These are phyloP conservation scores for Crotalus viridis DNA, from an alignment of 2,113 vertebrate genomes.

Conservation along the genomic window DNA sequence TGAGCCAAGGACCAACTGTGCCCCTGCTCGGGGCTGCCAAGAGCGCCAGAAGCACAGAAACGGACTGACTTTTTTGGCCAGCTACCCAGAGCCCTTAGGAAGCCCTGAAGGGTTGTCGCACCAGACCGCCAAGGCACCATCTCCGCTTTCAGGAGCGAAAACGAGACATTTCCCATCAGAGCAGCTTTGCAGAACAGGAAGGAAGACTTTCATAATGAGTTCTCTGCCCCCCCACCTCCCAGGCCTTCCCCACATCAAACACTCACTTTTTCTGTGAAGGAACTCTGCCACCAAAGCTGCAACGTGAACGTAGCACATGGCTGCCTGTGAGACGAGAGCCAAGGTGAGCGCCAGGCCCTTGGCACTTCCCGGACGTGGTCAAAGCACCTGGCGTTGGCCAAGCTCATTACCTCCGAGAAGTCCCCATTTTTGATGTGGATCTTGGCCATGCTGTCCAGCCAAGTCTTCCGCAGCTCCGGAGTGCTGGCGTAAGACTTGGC, in stretches of 20 bases:
- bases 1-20: background rate
- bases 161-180: background rate
- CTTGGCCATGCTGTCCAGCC: conserved; percentile 97
- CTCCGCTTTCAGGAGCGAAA: background rate
- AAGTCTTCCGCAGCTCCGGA: conserved; percentile 91
- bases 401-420: conserved; percentile 84
- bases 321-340: conserved; percentile 77
- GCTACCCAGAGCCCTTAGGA: background rate
- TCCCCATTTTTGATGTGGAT: conserved; percentile 94
- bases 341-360: background rate
- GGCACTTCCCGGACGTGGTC: background rate
- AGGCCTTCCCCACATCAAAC: background rate
- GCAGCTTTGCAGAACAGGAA: background rate
- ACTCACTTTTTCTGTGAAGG: conserved; percentile 93
- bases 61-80: background rate
- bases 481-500: conserved; percentile 97
- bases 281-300: conserved; percentile 94
- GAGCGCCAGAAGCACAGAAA: background rate
- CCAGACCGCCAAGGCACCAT: background rate
- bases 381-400: background rate
- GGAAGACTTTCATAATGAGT: background rate
- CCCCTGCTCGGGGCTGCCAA: background rate
- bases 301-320: conserved; percentile 94
- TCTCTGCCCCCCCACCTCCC: background rate
- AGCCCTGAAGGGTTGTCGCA: background rate